Evolutionary conservation across 2,113 vertebrate species (phyloP), one percentile per base, ranked within the genome.

Genomic region (Brachyhypopomus occidentalis): DNA sequence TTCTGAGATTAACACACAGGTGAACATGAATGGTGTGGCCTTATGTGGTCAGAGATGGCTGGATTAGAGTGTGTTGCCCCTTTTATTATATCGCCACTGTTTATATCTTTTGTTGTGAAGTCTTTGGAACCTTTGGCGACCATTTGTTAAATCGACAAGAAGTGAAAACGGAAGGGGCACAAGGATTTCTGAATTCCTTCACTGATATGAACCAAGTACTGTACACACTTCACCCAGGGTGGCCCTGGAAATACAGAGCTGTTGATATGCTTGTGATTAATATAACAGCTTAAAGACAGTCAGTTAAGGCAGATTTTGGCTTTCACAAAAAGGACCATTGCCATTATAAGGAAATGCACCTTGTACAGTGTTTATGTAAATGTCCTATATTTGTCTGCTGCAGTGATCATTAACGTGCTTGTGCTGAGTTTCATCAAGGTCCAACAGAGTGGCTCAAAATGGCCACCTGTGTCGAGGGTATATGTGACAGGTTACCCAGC

Each of bases 261-360:
- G 25, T 75, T 56, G 41, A 38, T 71, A 60, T 56, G 34, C 63
- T 36, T 64, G 66, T 79, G 92, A 90, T 92, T 92, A 92, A 92
- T 93, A 93, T 92, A 90, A 91, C 58, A 83, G 90, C 89, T 90
- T 87, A 93, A 94, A 92, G 92, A 92, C 88, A 84, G 91, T 92
- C 92, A 91, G 90, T 89, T 71, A 89, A 88, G 90, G 92, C 91
- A 92, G 89, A 89, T 56, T 73, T 75, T 88, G 79, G 84, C 84
- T 88, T 85, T 76, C 85, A 87, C 83, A 81, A 11, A 72, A 52
- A 14, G 45, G 45, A 52, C 72, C 79, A 81, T 81, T 59, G 6
- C 52, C 79, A 81, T 74, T 67, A 62, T 75, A 66, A 38, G 19
- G 23, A 69, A 75, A 58, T 81, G 79, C 74, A 63, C 75, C 56